Percentiles rank a stretch among this genome's conserved stretches.
These are phyloP conservation scores for Bibio marci DNA, from an alignment of 2,888 invertebrate genomes.

Conservation along the genomic window DNA sequence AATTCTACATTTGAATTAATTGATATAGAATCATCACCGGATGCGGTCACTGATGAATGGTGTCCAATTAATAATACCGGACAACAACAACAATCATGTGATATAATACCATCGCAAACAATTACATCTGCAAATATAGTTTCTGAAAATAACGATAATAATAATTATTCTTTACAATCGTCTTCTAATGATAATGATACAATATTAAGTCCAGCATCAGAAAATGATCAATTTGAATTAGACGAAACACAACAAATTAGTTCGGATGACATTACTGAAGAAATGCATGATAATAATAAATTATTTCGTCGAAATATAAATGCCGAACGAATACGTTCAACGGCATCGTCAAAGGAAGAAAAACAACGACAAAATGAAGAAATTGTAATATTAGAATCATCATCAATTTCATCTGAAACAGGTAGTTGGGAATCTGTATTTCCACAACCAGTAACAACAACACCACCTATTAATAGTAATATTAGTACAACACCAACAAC, in stretches of 20 bases:
- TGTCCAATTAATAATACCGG: neutral
- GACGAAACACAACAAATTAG: too few relatives aligned
- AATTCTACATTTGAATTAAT: conserved; percentile 11
- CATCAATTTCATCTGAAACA: conserved; percentile 44
- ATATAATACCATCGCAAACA: neutral
- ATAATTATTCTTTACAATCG: conserved; percentile 27
- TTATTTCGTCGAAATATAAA: conserved; percentile 2
- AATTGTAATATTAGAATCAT: conserved; percentile 39
- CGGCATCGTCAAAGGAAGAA: conserved; percentile 32
- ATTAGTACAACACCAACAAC: too few relatives aligned
- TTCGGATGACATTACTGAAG: neutral
- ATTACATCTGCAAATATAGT: neutral
- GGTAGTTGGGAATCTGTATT: conserved; percentile 48
- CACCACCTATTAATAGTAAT: neutral
- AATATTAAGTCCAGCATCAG: too few relatives aligned
- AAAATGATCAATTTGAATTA: too few relatives aligned
- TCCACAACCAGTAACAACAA: conserved; percentile 21
- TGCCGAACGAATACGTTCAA: conserved; percentile 8
- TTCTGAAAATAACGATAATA: conserved; percentile 21
- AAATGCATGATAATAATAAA: conserved; percentile 1
- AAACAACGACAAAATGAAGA: conserved; percentile 44
- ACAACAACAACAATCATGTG: neutral
- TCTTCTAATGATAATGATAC: neutral
- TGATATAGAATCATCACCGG: conserved; percentile 3
- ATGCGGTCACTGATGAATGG: neutral